Base-by-base conservation (phyloP, 37 sponge, comb jelly and placozoan genomes). In the Beroe ovata region DNA sequence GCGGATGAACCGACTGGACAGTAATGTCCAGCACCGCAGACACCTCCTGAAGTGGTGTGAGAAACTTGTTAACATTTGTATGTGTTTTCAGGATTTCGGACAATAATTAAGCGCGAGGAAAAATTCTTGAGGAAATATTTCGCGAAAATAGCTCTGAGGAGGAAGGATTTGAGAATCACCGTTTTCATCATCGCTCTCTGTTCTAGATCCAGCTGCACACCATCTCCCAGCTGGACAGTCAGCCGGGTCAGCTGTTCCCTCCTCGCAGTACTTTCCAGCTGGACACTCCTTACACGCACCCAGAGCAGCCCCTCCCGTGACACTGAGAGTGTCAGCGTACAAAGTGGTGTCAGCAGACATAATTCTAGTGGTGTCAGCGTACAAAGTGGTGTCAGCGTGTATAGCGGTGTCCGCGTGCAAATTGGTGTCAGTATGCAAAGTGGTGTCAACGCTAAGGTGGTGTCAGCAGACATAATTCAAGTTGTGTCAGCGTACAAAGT, bases 11-110 rank as follows among this genome's bases (percentile, higher is more conserved):
- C 91, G 6, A 6, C 47, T 19, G 60, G 88, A 77, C 88, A 88
- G 41, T 90, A 90, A 1, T 30, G 22, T 89, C 91, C 91, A 21
- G 88, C 60, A 8, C 72, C 72, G 34, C 91, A 90, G 21, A 90
- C 61, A 42, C 61, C 84, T 8, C 91, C 91, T 64, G 91, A 35
- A 30, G 28, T n/a, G n/a, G n/a, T n/a, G n/a, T n/a, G n/a, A n/a
- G n/a, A n/a, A n/a, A n/a, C n/a, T n/a, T n/a, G n/a, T n/a, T n/a
- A n/a, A n/a, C n/a, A n/a, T n/a, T n/a, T n/a, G n/a, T n/a, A n/a
- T n/a, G n/a, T n/a, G n/a, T n/a, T n/a, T n/a, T n/a, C n/a, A n/a
- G n/a, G n/a, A n/a, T n/a, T n/a, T n/a, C n/a, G n/a, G n/a, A n/a
- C n/a, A n/a, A n/a, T n/a, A n/a, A n/a, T n/a, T n/a, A n/a, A n/a